Conservation (phyloP, 2,888 invertebrate species). For the Thereva unica region DNA sequence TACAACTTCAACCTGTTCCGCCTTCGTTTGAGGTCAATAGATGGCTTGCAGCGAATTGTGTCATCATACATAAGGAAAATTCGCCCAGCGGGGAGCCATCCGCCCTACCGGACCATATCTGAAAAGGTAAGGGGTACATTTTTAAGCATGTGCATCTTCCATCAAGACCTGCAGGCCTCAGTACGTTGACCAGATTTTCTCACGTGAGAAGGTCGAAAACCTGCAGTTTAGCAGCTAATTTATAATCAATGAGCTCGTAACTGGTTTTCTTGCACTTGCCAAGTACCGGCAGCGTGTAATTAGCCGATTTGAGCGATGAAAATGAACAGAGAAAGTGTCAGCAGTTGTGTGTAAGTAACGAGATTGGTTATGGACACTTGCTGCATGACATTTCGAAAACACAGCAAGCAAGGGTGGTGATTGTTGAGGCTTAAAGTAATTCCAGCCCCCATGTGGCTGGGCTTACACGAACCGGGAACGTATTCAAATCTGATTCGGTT, state of each 20-base stretch:
- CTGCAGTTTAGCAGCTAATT: constrained; percentile 8
- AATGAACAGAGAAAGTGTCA: constrained; percentile 1
- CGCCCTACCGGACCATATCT: too few species aligned
- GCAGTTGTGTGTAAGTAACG: background rate
- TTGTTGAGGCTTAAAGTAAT: too few species aligned
- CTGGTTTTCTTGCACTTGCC: constrained; percentile 9
- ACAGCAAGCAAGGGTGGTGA: too few species aligned
- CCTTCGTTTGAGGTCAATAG: background rate
- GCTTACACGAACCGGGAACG: background rate
- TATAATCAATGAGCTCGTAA: constrained; percentile 24
- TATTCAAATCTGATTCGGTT: background rate
- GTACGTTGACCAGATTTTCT: background rate
- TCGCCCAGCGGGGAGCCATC: too few species aligned
- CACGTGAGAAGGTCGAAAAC: constrained; percentile 9
- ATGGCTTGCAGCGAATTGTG: background rate
- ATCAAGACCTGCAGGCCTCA: background rate
- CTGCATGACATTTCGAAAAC: too few species aligned
- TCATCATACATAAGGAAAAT: too few species aligned
- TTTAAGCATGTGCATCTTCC: too few species aligned
- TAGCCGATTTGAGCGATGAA: constrained; percentile 1
- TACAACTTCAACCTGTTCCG: background rate
- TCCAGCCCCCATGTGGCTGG: background rate
- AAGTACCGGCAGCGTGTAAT: too few species aligned
- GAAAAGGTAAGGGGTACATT: too few species aligned
- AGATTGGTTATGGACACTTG: too few species aligned